These are phyloP conservation scores for Adelosebastes latens DNA, from an alignment of 2,797 vertebrate genomes.

Conservation along the genomic window DNA sequence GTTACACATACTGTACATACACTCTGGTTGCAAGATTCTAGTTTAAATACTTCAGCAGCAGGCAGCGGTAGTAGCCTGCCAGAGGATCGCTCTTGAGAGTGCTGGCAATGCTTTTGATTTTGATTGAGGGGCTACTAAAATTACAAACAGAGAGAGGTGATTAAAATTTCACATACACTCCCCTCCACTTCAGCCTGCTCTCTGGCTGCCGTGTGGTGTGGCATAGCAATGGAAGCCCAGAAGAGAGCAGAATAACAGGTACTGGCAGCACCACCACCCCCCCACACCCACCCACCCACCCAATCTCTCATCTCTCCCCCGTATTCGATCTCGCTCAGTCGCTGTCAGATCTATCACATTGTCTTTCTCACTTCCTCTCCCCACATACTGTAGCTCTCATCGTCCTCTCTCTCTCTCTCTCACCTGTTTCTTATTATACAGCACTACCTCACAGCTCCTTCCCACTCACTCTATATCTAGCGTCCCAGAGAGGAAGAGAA, in stretches of 20 bases:
- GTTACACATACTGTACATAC: neutral
- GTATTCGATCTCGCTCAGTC: slow-evolving; percentile 44
- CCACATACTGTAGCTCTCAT: slow-evolving; percentile 32
- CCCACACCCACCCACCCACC: neutral
- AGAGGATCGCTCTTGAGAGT: slow-evolving; percentile 42
- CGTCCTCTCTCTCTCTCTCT: slow-evolving; percentile 22
- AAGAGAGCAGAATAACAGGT: slow-evolving; percentile 40
- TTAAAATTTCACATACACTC: slow-evolving; percentile 76
- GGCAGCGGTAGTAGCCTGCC: slow-evolving; percentile 4
- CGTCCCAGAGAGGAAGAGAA: slow-evolving; percentile 21
- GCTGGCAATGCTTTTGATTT: slow-evolving; percentile 56
- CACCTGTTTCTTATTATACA: slow-evolving; percentile 59
- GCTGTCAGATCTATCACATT: slow-evolving; percentile 59
- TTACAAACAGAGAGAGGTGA: slow-evolving; percentile 70
- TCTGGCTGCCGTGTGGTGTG: slow-evolving; percentile 51
- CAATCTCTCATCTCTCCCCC: slow-evolving; percentile 38
- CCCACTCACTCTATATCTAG: slow-evolving; percentile 57
- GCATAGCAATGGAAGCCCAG: slow-evolving; percentile 63
- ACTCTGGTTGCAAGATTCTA: neutral
- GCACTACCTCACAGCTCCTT: slow-evolving; percentile 26
- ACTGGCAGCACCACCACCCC: slow-evolving; percentile 24
- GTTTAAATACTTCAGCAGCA: slow-evolving; percentile 20
- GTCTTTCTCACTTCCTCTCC: slow-evolving; percentile 52
- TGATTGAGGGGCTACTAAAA: slow-evolving; percentile 69
- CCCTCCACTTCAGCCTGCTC: slow-evolving; percentile 59